These are phyloP conservation scores for Athalia circularis DNA, from an alignment of 2,888 invertebrate genomes.

Conservation along the genomic window DNA sequence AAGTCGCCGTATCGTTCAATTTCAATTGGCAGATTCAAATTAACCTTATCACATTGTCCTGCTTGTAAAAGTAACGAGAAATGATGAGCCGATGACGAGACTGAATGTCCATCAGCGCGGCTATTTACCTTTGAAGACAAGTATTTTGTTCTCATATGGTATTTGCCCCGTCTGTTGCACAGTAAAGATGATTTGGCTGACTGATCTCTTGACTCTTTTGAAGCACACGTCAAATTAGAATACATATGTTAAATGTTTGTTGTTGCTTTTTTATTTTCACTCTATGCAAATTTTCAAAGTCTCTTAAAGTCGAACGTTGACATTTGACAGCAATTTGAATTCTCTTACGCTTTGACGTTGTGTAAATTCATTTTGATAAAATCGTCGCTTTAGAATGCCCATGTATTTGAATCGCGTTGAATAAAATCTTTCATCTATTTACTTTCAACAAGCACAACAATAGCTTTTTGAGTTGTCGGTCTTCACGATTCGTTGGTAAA, in stretches of 20 bases:
- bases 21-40: slow-evolving; percentile 9
- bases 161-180: slow-evolving; percentile 24
- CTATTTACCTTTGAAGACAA: slow-evolving; percentile 23
- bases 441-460: slow-evolving; percentile 36
- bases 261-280: slow-evolving; percentile 17
- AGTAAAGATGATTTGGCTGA: slow-evolving; percentile 44
- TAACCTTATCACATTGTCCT: neutral
- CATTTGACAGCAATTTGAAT: neutral
- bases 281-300: neutral
- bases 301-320: neutral
- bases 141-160: slow-evolving; percentile 41
- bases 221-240: slow-evolving; percentile 18
- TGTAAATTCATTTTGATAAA: neutral
- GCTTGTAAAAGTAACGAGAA: slow-evolving; percentile 30
- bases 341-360: neutral
- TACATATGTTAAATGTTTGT: slow-evolving; percentile 13
- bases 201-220: slow-evolving; percentile 42
- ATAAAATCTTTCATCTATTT: neutral
- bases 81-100: slow-evolving; percentile 48
- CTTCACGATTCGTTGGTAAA: slow-evolving; percentile 34
- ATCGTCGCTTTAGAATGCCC: neutral
- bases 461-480: slow-evolving; percentile 38
- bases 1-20: neutral
- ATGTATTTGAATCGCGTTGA: slow-evolving; percentile 16
- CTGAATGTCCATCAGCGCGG: slow-evolving; percentile 35